Conservation (phyloP, 2,113 vertebrate species). For the Pseudopipra pipra region DNA sequence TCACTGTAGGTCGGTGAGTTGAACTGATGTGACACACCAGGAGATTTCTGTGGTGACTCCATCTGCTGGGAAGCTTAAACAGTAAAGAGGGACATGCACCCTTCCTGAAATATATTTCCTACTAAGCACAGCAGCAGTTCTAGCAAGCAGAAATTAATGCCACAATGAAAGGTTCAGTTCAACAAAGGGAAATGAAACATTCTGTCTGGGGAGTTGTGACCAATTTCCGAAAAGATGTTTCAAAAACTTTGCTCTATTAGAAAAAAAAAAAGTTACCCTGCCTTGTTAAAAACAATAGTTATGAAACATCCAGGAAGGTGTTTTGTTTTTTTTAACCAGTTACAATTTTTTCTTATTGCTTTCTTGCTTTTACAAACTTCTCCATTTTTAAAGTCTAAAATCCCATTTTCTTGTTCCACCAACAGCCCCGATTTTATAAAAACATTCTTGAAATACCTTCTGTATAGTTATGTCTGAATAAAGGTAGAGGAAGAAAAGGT, state of each 20-base stretch:
- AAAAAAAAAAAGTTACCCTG: not conserved
- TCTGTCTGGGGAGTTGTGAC: not conserved
- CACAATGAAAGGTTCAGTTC: not conserved
- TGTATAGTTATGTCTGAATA: not conserved
- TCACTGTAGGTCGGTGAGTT: not conserved
- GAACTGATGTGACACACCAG: not conserved
- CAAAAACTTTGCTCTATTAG: not conserved
- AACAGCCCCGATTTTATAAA: not conserved
- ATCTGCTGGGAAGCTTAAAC: not conserved
- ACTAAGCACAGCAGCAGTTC: not conserved
- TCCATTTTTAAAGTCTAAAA: not conserved
- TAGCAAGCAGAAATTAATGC: not conserved
- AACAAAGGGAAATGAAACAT: not conserved
- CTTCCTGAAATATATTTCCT: not conserved
- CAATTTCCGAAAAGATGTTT: not conserved
- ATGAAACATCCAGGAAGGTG: not conserved
- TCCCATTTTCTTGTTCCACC: not conserved
- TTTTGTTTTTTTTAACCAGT: not conserved
- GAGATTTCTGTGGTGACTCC: not conserved
- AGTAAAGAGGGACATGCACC: rapidly evolving
- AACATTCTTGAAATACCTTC: not conserved
- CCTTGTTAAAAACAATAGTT: not conserved
- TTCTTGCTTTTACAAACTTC: not conserved
- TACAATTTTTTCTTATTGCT: not conserved
- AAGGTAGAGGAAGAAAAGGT: not conserved